Evolutionary conservation across 2,113 vertebrate genomes (phyloP).

Genomic region (Globicephala melas): DNA sequence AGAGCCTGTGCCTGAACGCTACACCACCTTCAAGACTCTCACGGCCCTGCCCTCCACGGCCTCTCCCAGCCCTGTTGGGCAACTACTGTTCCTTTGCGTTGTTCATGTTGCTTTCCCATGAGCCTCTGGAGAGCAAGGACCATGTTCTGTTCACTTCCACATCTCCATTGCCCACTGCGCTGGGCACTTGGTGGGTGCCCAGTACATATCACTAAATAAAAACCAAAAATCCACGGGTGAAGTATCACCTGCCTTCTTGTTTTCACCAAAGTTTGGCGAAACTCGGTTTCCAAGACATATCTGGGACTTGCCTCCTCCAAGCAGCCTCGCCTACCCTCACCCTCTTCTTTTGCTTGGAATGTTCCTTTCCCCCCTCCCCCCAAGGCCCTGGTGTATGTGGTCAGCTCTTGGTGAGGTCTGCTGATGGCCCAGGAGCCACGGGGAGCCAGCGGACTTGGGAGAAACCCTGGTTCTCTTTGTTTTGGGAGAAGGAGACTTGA

Average conservation of each 20-base stretch:
- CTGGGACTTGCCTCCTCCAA: neutral
- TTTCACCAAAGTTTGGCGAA: neutral
- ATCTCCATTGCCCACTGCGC: neutral
- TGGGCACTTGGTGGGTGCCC: neutral
- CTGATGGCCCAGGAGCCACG: neutral
- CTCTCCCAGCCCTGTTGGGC: neutral
- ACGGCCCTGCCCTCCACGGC: rapidly evolving
- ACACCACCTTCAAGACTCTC: rapidly evolving
- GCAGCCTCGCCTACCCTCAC: neutral
- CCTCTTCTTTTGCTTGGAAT: neutral
- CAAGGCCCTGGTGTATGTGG: rapidly evolving
- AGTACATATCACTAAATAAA: neutral
- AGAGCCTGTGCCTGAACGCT: rapidly evolving
- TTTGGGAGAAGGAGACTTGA: neutral
- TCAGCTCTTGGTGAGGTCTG: neutral
- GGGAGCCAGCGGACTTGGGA: neutral
- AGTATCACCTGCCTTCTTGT: neutral
- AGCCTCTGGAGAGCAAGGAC: neutral
- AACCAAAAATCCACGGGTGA: neutral
- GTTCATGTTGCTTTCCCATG: neutral
- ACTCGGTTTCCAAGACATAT: neutral
- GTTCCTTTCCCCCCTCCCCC: neutral
- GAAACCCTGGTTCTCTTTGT: neutral
- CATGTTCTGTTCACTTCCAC: neutral
- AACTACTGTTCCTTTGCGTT: rapidly evolving